Base-by-base conservation (phyloP, 2,797 vertebrate genomes). In the Tragopan temminckii region DNA sequence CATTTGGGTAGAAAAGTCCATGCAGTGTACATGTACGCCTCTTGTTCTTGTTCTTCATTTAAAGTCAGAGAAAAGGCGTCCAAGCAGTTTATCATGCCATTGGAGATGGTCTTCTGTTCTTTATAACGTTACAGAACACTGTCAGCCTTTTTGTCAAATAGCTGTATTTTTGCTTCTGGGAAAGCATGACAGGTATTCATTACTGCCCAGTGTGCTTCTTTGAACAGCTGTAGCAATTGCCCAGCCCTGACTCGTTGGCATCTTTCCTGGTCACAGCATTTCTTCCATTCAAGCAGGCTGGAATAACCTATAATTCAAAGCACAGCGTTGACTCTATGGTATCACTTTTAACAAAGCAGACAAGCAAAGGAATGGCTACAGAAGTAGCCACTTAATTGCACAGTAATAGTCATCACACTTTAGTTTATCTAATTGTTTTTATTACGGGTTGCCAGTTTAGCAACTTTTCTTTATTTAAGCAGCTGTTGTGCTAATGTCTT, bases 381-480 rank as follows among this genome's bases (percentile, higher is more conserved):
- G 69, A 69, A 89, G 59, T 5, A 85, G 69, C 40, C 77, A 77
- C 67, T 86, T 94, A 77, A 94, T 91, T 88, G 43, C 45, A 67
- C 58, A 53, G 70, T 86, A 88, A 92, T 55, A 86, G 42, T 84
- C 23, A 67, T 11, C 57, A 64, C 71, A 35, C 46, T 74, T 82
- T 12, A 66, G 31, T 84, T 91, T 93, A 77, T 79, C 87, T 70
- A 84, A 68, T 63, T 86, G 67, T 86, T 52, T 86, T 88, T 70
- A 89, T 86, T 89, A 78, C 2, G 5, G 31, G 59, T 76, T 93
- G 57, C 43, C 20, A 77, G 19, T 69, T 78, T 67, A 88, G 67
- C 92, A 88, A 79, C 36, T 76, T 94, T 88, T 72, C 48, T 84
- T 61, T 78, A 71, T 82, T 90, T 81, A 94, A 80, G 80, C 74